Conservation (phyloP, 1,140 invertebrate species). For the Leguminivora glycinivorella region DNA sequence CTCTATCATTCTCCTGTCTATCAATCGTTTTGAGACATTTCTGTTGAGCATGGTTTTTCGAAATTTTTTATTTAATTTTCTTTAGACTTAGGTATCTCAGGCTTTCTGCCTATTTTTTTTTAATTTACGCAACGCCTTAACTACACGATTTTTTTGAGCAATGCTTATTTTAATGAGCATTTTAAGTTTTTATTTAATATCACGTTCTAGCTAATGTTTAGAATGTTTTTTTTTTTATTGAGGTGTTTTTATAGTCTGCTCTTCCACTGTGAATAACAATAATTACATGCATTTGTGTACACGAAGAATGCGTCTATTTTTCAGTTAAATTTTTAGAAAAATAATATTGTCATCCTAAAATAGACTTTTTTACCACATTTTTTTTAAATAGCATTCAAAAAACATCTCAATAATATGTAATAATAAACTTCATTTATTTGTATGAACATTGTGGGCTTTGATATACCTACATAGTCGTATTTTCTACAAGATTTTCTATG, state of each 20-base stretch:
- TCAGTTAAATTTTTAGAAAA: background rate
- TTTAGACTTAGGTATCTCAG: background rate
- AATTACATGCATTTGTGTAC: background rate
- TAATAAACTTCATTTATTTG: background rate
- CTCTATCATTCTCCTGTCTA: constrained; percentile 10
- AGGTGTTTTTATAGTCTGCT: constrained; percentile 1
- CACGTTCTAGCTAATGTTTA: constrained; percentile 17
- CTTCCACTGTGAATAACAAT: background rate
- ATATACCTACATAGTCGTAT: background rate
- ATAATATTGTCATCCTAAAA: no score
- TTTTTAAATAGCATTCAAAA: background rate
- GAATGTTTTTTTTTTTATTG: background rate
- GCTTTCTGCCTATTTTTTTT: background rate
- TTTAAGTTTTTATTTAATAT: background rate
- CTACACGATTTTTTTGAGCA: constrained; percentile 16
- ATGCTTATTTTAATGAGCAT: constrained; percentile 25
- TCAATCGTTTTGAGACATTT: background rate
- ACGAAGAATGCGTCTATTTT: background rate
- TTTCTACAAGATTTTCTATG: no score
- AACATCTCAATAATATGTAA: background rate
- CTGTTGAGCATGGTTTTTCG: constrained; percentile 8
- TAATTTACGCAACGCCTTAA: constrained; percentile 16
- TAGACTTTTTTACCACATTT: no score
- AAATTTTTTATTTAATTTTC: constrained; percentile 5
- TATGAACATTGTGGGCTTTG: background rate